A percentile compares a stretch with the other conserved stretches of the same genome.
Conservation (phyloP, 1,140 invertebrate species). For the Drosophila pruinosa region DNA sequence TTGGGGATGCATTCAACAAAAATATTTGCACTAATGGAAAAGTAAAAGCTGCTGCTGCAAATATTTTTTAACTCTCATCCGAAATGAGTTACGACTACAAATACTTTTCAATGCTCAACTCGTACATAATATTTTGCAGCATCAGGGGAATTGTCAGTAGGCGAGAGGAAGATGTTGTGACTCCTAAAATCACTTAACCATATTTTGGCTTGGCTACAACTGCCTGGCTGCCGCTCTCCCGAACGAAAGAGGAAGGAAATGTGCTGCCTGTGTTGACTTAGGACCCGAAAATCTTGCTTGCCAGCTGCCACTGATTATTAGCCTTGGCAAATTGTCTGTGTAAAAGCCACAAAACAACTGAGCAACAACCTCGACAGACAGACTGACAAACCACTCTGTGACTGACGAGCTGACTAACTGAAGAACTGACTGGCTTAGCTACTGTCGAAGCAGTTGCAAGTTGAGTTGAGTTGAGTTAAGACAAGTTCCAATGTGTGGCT, state of each 20-base stretch:
- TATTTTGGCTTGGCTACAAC: constrained; percentile 2
- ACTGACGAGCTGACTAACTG: constrained; percentile 26
- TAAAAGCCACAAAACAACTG: constrained; percentile 35
- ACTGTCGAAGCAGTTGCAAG: constrained; percentile 4
- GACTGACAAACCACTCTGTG: constrained; percentile 27
- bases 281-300: constrained; percentile 44
- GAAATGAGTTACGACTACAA: constrained; percentile 47
- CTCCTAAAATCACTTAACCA: constrained; percentile 60
- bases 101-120: constrained; percentile 13
- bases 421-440: constrained; percentile 33
- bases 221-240: no score
- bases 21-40: constrained; percentile 73
- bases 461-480: constrained; percentile 9
- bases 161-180: background rate
- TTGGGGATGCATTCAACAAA: constrained; percentile 71
- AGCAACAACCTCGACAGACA: constrained; percentile 25
- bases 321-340: constrained; percentile 33
- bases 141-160: background rate
- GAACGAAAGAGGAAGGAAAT: constrained; percentile 28
- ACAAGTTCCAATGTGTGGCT: constrained; percentile 15
- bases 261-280: constrained; percentile 56
- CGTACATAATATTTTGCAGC: constrained; percentile 46
- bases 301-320: constrained; percentile 56
- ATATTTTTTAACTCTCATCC: constrained; percentile 18
- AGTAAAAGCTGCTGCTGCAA: constrained; percentile 62